A percentile compares a stretch with the other conserved stretches of the same genome.
phyloP scores from a whole-genome alignment of 2,113 vertebrate species.

The Chaenocephalus aceratus region DNA sequence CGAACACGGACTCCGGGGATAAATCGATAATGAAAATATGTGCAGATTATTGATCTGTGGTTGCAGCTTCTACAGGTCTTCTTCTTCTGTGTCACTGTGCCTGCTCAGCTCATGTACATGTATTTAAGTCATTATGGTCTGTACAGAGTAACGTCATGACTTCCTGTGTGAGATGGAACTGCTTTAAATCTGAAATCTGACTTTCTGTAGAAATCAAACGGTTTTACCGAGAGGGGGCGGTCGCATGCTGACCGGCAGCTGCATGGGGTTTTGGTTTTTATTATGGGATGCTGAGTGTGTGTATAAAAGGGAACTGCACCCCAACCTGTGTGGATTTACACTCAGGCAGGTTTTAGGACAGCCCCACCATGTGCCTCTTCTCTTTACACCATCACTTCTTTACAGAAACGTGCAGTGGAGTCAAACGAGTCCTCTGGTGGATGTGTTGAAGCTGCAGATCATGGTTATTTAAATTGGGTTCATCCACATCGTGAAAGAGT shows the following conservation, averaged over 20 bases:
- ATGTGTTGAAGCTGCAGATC: background rate
- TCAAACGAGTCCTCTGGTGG: background rate
- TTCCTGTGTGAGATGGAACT: constrained; percentile 19
- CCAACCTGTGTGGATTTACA: too few species aligned
- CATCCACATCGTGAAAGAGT: too few species aligned
- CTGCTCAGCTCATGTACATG: constrained; percentile 57
- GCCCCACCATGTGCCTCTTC: constrained; percentile 27
- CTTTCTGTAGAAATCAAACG: background rate
- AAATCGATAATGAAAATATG: too few species aligned
- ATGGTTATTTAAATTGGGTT: background rate
- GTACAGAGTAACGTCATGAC: constrained; percentile 44
- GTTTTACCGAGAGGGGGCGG: background rate
- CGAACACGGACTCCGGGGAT: too few species aligned
- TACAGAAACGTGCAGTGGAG: background rate
- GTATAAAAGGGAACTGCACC: constrained; percentile 16
- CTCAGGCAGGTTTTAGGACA: background rate
- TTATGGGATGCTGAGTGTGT: constrained; percentile 6
- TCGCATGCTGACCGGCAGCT: constrained; percentile 34
- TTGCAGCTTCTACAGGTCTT: too few species aligned
- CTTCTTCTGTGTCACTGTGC: constrained; percentile 34
- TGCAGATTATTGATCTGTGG: too few species aligned
- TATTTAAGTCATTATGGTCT: constrained; percentile 46
- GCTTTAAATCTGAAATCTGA: background rate
- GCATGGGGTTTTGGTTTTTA: constrained; percentile 24
- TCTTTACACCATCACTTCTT: background rate